Base-by-base conservation (phyloP, 2,797 vertebrate genomes). In the Helicolenus hilgendorfi region DNA sequence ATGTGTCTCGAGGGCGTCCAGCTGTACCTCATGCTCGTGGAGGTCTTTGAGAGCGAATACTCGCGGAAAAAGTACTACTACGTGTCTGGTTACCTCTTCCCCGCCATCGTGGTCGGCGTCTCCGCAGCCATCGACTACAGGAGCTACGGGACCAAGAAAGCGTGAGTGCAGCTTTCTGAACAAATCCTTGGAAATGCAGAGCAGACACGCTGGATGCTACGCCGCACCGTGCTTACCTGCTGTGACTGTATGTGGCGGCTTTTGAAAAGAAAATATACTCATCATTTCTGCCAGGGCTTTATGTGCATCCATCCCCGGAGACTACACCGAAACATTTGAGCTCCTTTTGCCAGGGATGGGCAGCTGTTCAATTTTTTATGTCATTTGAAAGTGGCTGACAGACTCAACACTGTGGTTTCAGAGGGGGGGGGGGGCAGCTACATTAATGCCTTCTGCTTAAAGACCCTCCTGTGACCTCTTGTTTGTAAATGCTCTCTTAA, bases 11-110 rank as follows among this genome's bases (percentile, higher is more conserved):
- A 99, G 96, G 99, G 99, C 60, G 98, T 99, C 49, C 99, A 99
- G 94, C 98, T 99, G 84, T 99, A 99, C 95, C 98, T 99, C 85
- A 99, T 99, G 99, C 97, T 99, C 24, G 98, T 99, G 86, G 99
- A 99, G 95, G 99, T 99, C 86, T 99, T 99, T 89, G 99, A 99
- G 96, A 99, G 99, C 55, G 99, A 99, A 97, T 99, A 99, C 97
- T 99, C 99, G 11, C 98, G 99, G 87, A 99, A 98, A 94, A 99
- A 98, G 94, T 99, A 99, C 95, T 99, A 99, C 96, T 99, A 99
- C 26, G 98, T 99, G 82, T 98, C 98, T 11, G 99, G 99, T 87
- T 99, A 99, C 96, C 98, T 99, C 92, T 98, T 99, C 90, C 99
- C 99, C 4, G 99, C 99, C 90, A 98, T 99, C 7, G 98, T 99